phyloP scores from a whole-genome alignment of 2,888 invertebrate species.

The Phragmatobia fuliginosa region DNA sequence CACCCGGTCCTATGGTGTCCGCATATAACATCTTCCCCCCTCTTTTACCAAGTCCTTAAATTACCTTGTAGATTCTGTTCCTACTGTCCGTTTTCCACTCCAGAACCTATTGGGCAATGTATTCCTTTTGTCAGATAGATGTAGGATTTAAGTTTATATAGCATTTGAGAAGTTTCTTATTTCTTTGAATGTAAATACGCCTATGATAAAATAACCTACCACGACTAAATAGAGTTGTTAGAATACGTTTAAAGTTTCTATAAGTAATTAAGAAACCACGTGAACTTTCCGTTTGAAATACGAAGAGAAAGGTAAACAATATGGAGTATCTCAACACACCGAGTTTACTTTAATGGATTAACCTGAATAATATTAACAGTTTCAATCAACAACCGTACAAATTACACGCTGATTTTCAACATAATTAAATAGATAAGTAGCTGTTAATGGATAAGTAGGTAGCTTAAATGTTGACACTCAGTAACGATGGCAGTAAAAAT shows the following conservation, averaged over 20 bases:
- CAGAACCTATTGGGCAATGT: too few relatives aligned
- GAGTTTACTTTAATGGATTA: constrained; percentile 23
- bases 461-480: constrained; percentile 13
- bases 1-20: too few relatives aligned
- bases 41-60: too few relatives aligned
- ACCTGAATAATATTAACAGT: constrained; percentile 27
- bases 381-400: constrained; percentile 23
- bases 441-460: constrained; percentile 3
- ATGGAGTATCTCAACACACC: constrained; percentile 13
- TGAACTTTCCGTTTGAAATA: constrained; percentile 18
- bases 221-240: background rate
- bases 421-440: constrained; percentile 14
- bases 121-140: background rate
- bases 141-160: background rate
- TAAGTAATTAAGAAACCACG: constrained; percentile 17
- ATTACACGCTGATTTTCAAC: constrained; percentile 25
- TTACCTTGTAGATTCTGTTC: too few relatives aligned
- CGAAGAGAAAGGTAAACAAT: constrained; percentile 19
- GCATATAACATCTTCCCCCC: too few relatives aligned
- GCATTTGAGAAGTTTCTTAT: background rate
- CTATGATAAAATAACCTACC: background rate
- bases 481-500: constrained; percentile 29
- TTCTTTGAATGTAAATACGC: background rate
- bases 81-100: too few relatives aligned
- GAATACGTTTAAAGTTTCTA: constrained; percentile 13